These are phyloP conservation scores for Holacanthus passer DNA, from an alignment of 2,113 vertebrate species.

Conservation along the genomic window DNA sequence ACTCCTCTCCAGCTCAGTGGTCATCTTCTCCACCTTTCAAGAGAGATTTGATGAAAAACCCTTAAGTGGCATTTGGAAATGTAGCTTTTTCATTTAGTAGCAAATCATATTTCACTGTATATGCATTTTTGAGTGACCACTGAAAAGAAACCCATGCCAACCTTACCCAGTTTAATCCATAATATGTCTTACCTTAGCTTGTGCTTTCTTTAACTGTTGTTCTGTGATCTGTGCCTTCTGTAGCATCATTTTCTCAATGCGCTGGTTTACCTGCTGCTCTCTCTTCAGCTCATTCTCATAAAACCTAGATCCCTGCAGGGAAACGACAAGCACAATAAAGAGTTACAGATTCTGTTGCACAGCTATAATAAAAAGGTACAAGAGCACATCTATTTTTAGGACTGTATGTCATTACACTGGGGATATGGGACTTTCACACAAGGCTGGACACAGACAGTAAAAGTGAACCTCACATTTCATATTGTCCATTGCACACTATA, in stretches of 20 bases:
- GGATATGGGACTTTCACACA: conserved; percentile 33
- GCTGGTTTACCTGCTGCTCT: conserved; percentile 94
- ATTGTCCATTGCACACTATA: neutral
- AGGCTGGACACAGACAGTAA: conserved; percentile 34
- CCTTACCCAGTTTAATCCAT: too few relatives aligned
- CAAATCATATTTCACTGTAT: neutral
- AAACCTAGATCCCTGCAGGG: conserved; percentile 93
- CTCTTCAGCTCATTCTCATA: conserved; percentile 96
- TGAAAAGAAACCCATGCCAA: neutral
- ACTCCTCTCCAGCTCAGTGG: conserved; percentile 85
- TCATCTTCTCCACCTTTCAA: conserved; percentile 88
- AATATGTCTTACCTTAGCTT: conserved; percentile 85
- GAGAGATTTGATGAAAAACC: conserved; percentile 1
- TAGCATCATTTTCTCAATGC: conserved; percentile 94
- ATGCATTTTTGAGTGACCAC: neutral
- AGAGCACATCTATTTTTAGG: conserved; percentile 23
- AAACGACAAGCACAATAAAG: conserved; percentile 25
- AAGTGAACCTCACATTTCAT: conserved; percentile 9
- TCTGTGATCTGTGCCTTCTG: conserved; percentile 88
- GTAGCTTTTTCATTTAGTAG: neutral
- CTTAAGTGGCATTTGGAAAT: neutral
- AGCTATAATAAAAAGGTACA: conserved; percentile 17
- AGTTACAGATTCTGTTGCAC: conserved; percentile 24
- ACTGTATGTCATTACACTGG: conserved; percentile 10
- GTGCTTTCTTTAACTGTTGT: conserved; percentile 90